A percentile compares a stretch with the other conserved stretches of the same genome.
Evolutionary conservation across 2,888 invertebrate genomes (phyloP).

Genomic region (Crocallis elinguaria): DNA sequence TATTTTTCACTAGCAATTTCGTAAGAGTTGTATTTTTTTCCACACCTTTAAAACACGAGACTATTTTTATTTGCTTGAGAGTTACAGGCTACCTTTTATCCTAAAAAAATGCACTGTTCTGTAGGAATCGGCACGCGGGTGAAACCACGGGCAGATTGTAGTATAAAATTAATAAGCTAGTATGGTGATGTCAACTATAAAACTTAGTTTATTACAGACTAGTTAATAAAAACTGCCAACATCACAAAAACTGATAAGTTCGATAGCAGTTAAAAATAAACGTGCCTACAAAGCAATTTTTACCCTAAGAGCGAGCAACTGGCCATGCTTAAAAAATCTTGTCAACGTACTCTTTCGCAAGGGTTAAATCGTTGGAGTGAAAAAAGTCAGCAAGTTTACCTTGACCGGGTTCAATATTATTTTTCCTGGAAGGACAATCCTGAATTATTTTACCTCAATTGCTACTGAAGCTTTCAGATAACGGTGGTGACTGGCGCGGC

Average conservation of each 20-base stretch:
- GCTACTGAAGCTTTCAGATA: conserved; percentile 33
- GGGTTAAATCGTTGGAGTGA: conserved; percentile 26
- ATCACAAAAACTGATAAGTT: too few species aligned
- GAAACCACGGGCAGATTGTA: too few species aligned
- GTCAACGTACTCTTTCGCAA: conserved; percentile 4
- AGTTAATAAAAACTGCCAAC: not conserved
- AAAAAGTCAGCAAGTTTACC: conserved; percentile 29
- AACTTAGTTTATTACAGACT: too few species aligned
- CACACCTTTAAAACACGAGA: too few species aligned
- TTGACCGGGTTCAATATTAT: conserved; percentile 26
- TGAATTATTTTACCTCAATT: conserved; percentile 34
- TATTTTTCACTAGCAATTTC: too few species aligned
- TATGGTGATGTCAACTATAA: too few species aligned
- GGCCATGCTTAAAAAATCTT: conserved; percentile 7
- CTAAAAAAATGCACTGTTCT: too few species aligned
- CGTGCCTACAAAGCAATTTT: not conserved
- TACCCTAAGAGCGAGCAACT: not conserved
- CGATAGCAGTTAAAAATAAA: not conserved
- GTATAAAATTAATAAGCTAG: too few species aligned
- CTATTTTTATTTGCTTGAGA: too few species aligned
- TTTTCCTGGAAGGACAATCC: conserved; percentile 34
- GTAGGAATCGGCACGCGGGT: too few species aligned
- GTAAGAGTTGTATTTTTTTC: too few species aligned
- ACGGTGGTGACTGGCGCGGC: conserved; percentile 18
- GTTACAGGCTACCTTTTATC: too few species aligned